Evolutionary conservation across 2,113 vertebrate species (phyloP).

Genomic region (Microtus pennsylvanicus): DNA sequence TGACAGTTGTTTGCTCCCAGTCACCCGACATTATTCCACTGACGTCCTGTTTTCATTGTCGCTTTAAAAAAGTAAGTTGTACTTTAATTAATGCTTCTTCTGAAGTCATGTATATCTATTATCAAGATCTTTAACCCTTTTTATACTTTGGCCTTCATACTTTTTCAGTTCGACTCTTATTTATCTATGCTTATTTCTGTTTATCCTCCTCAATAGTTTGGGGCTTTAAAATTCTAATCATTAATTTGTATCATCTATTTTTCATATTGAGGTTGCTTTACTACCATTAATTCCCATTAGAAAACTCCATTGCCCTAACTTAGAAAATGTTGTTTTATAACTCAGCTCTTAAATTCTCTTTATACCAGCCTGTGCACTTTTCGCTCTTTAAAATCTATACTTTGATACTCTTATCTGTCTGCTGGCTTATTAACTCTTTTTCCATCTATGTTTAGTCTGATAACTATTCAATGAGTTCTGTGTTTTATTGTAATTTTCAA

Average conservation of each 20-base stretch:
- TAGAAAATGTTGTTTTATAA: background rate
- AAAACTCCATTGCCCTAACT: background rate
- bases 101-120: background rate
- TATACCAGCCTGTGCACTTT: background rate
- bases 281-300: background rate
- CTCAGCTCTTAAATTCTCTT: background rate
- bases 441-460: constrained; percentile 5
- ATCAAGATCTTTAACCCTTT: background rate
- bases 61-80: background rate
- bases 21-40: background rate
- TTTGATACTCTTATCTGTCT: background rate
- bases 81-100: background rate
- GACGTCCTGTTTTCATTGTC: background rate
- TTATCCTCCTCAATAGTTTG: background rate
- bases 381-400: background rate
- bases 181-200: constrained; percentile 6
- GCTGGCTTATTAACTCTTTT: background rate
- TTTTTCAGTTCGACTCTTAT: background rate
- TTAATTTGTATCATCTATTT: background rate
- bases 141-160: background rate
- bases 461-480: background rate
- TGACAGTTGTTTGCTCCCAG: background rate
- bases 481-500: background rate
- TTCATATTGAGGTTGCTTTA: background rate
- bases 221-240: background rate